Evolutionary conservation across 2,113 vertebrate genomes (phyloP).

Genomic region (Elachura formosa): DNA sequence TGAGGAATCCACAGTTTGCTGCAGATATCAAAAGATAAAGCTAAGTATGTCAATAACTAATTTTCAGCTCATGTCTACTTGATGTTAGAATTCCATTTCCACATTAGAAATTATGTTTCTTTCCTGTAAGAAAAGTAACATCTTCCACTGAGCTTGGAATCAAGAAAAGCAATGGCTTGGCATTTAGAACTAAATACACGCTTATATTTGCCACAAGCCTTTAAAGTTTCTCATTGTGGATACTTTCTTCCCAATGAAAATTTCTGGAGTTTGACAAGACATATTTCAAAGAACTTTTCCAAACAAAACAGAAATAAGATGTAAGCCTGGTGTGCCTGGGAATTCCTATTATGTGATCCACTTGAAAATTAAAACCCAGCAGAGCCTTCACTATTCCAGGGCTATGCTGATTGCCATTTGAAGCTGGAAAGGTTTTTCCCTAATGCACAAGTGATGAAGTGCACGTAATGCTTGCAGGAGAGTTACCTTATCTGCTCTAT

Average conservation of each 20-base stretch:
- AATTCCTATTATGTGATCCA: background rate
- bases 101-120: background rate
- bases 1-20: background rate
- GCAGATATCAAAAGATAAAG: background rate
- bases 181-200: background rate
- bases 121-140: background rate
- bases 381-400: background rate
- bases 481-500: slow-evolving; percentile 62
- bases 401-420: slow-evolving; percentile 47
- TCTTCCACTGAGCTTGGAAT: background rate
- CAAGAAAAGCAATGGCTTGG: background rate
- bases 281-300: background rate
- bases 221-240: background rate
- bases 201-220: background rate
- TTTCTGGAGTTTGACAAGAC: background rate
- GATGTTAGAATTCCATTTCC: background rate
- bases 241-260: background rate
- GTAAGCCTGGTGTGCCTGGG: background rate
- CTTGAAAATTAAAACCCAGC: background rate
- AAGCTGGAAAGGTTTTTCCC: slow-evolving; percentile 50
- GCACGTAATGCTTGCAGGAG: slow-evolving; percentile 23
- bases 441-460: slow-evolving; percentile 57
- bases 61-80: background rate
- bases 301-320: background rate
- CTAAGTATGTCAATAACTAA: background rate